phyloP scores from a whole-genome alignment of 1,140 invertebrate genomes.

The Sitobion miscanthi region DNA sequence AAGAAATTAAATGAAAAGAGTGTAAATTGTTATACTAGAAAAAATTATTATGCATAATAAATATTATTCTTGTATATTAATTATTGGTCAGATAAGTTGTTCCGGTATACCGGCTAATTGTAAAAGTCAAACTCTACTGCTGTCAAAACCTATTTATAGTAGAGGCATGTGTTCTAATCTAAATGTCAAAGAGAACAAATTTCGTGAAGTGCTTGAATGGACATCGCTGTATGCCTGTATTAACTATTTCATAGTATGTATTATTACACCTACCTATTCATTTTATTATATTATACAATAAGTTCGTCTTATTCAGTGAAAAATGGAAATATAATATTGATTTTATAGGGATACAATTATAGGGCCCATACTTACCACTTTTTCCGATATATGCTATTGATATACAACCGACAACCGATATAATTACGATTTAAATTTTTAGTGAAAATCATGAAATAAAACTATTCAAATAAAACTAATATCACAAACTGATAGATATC shows the following conservation, averaged over 20 bases:
- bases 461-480: too few relatives aligned
- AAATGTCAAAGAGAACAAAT: conserved; percentile 54
- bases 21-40: background rate
- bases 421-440: background rate
- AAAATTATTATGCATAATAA: background rate
- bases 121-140: conserved; percentile 36
- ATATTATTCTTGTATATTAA: background rate
- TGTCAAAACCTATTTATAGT: conserved; percentile 57
- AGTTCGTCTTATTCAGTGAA: background rate
- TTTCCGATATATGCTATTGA: background rate
- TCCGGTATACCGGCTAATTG: conserved; percentile 49
- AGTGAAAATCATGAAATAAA: background rate
- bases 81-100: conserved; percentile 38
- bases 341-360: background rate
- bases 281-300: conserved; percentile 8
- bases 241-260: conserved; percentile 38
- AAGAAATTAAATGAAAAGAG: background rate
- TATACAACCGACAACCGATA: background rate
- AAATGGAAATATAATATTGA: background rate
- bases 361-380: background rate
- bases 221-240: background rate
- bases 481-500: background rate
- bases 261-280: conserved; percentile 8
- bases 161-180: conserved; percentile 55
- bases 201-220: conserved; percentile 47